Evolutionary conservation across 2,113 vertebrate species (phyloP).

Genomic region (Chionis minor): DNA sequence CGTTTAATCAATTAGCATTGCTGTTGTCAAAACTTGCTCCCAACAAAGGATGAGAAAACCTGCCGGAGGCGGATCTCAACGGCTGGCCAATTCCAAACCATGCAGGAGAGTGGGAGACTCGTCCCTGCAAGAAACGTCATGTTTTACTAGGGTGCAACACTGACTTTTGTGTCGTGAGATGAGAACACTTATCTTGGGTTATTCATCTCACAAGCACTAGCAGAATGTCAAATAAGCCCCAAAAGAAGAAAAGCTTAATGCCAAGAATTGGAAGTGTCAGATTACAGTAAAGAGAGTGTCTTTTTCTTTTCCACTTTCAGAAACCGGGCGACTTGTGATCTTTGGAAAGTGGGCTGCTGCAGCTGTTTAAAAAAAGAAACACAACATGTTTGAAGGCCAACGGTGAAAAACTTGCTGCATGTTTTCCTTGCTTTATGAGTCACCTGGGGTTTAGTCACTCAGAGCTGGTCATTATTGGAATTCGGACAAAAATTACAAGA

Average conservation of each 20-base stretch:
- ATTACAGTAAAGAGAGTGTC: neutral
- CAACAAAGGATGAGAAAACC: slow-evolving; percentile 64
- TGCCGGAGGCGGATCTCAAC: slow-evolving; percentile 20
- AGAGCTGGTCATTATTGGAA: slow-evolving; percentile 7
- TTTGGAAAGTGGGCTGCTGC: neutral
- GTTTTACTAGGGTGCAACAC: slow-evolving; percentile 27
- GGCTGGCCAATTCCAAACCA: slow-evolving; percentile 17
- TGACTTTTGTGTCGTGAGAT: slow-evolving; percentile 40
- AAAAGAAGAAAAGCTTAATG: neutral
- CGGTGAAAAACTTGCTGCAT: neutral
- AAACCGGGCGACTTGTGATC: neutral
- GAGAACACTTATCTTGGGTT: slow-evolving; percentile 31
- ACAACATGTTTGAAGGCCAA: neutral
- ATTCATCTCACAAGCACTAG: slow-evolving; percentile 50
- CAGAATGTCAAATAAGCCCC: slow-evolving; percentile 35
- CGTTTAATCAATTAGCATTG: slow-evolving; percentile 81
- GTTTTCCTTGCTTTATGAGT: slow-evolving; percentile 13
- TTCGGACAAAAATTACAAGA: slow-evolving; percentile 31
- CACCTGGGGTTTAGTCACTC: neutral
- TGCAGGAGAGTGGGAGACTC: slow-evolving; percentile 43
- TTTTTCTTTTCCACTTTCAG: neutral
- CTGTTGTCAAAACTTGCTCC: slow-evolving; percentile 81
- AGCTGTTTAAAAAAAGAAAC: neutral
- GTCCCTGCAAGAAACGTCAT: slow-evolving; percentile 68
- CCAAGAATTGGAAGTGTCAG: neutral